Percentiles rank a stretch among this genome's conserved stretches.
Evolutionary conservation across 2,888 invertebrate genomes (phyloP).

Genomic region (Drosophila formosana): DNA sequence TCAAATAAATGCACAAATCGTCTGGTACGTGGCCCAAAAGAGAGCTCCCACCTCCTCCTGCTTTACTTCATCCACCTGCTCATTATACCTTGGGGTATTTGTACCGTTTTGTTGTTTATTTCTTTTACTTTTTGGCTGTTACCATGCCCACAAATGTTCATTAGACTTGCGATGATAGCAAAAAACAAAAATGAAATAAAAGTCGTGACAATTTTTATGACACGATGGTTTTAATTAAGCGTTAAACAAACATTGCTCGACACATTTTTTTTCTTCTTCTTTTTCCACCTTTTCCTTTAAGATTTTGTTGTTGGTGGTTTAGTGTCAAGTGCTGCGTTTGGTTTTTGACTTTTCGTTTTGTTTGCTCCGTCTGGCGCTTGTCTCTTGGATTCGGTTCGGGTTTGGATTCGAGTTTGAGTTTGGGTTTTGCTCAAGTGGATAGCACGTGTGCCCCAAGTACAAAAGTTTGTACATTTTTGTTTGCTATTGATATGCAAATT

Average conservation of each 20-base stretch:
- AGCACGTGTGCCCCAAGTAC: slow-evolving; percentile 63
- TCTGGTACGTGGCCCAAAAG: slow-evolving; percentile 41
- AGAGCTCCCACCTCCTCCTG: slow-evolving; percentile 10
- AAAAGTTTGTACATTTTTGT: slow-evolving; percentile 40
- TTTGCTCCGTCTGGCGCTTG: slow-evolving; percentile 30
- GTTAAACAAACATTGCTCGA: slow-evolving; percentile 59
- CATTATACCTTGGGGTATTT: slow-evolving; percentile 54
- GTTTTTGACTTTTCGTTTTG: slow-evolving; percentile 28
- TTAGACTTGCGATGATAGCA: slow-evolving; percentile 39
- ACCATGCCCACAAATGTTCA: slow-evolving; percentile 46
- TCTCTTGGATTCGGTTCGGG: slow-evolving; percentile 15
- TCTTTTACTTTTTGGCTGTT: slow-evolving; percentile 29
- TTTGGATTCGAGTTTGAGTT: slow-evolving; percentile 16
- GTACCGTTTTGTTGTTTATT: slow-evolving; percentile 16
- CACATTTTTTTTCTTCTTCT: slow-evolving; percentile 45
- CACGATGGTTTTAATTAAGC: slow-evolving; percentile 57
- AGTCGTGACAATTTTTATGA: slow-evolving; percentile 67
- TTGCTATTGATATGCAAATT: slow-evolving; percentile 72
- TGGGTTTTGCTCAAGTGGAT: slow-evolving; percentile 32
- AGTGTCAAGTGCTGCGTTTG: slow-evolving; percentile 42
- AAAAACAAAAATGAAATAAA: slow-evolving; percentile 15
- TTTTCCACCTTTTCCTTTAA: slow-evolving; percentile 1
- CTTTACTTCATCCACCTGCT: background rate
- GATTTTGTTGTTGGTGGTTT: slow-evolving; percentile 23
- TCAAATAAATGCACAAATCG: slow-evolving; percentile 51